phyloP scores from a whole-genome alignment of 2,797 vertebrate genomes.

The Bradypodion pumilum region DNA sequence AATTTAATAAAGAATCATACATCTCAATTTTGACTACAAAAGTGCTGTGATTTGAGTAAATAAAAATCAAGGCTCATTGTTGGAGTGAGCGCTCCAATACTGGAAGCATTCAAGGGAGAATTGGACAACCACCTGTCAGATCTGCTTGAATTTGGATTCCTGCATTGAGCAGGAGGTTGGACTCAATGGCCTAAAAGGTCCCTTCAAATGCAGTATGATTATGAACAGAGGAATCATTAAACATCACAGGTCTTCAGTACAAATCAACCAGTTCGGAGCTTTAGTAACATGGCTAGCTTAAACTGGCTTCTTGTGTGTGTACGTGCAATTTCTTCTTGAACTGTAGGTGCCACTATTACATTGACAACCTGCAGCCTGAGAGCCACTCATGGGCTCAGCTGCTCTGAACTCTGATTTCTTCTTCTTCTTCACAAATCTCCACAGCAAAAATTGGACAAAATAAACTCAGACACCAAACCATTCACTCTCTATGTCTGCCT shows the following conservation, averaged over 20 bases:
- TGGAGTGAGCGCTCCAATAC: too few species aligned
- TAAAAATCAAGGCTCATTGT: background rate
- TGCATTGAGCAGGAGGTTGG: too few species aligned
- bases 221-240: background rate
- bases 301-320: background rate
- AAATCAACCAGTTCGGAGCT: background rate
- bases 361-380: slow-evolving; percentile 7
- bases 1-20: background rate
- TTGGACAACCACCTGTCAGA: too few species aligned
- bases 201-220: too few species aligned
- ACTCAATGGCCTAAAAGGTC: too few species aligned
- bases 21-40: background rate
- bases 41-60: background rate
- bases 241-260: background rate
- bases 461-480: background rate
- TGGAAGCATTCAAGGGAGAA: too few species aligned
- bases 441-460: background rate
- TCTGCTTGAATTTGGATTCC: too few species aligned
- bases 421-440: background rate
- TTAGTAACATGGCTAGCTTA: background rate
- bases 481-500: background rate
- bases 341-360: slow-evolving; percentile 62
- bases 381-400: background rate
- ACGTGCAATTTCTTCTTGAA: background rate
- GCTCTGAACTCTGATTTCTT: background rate